Conservation (phyloP, 2,888 invertebrate genomes). For the Epinotia nisella region DNA sequence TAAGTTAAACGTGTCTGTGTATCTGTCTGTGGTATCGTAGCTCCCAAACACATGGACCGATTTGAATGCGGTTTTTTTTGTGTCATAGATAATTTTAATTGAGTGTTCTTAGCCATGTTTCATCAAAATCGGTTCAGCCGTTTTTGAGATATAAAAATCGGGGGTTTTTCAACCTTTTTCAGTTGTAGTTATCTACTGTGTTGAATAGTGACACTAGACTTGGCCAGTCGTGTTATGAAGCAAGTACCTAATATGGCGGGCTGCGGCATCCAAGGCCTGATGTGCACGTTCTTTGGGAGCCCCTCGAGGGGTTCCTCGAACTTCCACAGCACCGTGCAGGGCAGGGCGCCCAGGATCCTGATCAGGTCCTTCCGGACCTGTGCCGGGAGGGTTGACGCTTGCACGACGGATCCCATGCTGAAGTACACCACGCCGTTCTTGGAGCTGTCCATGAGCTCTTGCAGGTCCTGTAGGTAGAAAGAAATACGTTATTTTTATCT, state of each 20-base stretch:
- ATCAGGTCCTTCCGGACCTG: conserved; percentile 55
- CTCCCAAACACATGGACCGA: no score
- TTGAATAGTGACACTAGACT: no score
- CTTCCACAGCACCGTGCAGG: conserved; percentile 80
- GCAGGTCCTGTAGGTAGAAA: conserved; percentile 60
- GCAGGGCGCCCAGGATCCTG: conserved; percentile 57
- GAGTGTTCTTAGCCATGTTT: no score
- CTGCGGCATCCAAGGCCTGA: conserved; percentile 82
- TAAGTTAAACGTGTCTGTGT: no score
- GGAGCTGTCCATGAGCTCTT: conserved; percentile 64
- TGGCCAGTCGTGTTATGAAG: no score
- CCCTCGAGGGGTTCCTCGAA: conserved; percentile 70
- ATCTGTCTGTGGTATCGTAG: no score
- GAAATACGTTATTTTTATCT: background rate
- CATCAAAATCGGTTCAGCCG: no score
- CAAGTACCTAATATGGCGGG: conserved; percentile 76
- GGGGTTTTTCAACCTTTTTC: no score
- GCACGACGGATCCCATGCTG: conserved; percentile 70
- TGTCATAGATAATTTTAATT: no score
- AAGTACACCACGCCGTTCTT: conserved; percentile 69
- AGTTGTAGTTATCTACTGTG: no score
- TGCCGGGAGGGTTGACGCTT: conserved; percentile 54
- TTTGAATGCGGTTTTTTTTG: no score
- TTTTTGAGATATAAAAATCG: no score
- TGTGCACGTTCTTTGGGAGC: conserved; percentile 73